Percentiles rank a stretch among this genome's conserved stretches.
Evolutionary conservation across 2,797 vertebrate genomes (phyloP).

Genomic region (Taenioides sp.): DNA sequence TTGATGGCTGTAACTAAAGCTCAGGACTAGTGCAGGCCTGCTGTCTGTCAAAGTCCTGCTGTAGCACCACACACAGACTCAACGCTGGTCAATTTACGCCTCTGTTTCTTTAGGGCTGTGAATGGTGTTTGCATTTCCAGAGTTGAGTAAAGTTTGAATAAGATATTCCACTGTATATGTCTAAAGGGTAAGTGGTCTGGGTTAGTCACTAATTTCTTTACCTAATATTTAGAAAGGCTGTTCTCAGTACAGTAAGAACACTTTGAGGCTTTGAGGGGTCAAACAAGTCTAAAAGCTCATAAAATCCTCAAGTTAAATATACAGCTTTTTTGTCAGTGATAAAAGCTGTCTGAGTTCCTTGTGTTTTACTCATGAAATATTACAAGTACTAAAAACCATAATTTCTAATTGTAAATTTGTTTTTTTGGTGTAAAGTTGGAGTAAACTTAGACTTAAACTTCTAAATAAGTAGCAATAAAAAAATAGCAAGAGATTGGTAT

Average conservation of each 20-base stretch:
- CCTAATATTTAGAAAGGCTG: conserved; percentile 28
- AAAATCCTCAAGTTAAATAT: conserved; percentile 50
- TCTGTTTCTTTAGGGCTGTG: conserved; percentile 27
- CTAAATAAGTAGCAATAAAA: no score
- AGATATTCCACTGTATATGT: conserved; percentile 45
- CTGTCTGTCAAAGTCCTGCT: conserved; percentile 52
- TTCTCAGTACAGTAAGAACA: conserved; percentile 27
- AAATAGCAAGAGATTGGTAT: no score
- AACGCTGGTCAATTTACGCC: background rate
- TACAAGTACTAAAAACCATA: background rate
- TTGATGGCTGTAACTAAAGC: conserved; percentile 63
- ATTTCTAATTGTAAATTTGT: background rate
- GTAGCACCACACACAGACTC: conserved; percentile 37
- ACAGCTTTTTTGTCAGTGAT: conserved; percentile 22
- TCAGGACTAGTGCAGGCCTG: conserved; percentile 43
- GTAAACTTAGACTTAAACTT: background rate
- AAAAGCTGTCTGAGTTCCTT: conserved; percentile 23
- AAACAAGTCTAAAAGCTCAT: conserved; percentile 57
- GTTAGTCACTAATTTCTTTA: conserved; percentile 37
- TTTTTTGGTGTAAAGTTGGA: no score
- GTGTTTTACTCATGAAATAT: conserved; percentile 15
- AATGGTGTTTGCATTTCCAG: conserved; percentile 17
- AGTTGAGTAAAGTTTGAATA: conserved; percentile 29
- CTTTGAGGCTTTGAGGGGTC: conserved; percentile 13
- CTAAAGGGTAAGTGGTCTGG: conserved; percentile 3